Evolutionary conservation across 1,140 invertebrate genomes (phyloP).

Genomic region (Apis florea): DNA sequence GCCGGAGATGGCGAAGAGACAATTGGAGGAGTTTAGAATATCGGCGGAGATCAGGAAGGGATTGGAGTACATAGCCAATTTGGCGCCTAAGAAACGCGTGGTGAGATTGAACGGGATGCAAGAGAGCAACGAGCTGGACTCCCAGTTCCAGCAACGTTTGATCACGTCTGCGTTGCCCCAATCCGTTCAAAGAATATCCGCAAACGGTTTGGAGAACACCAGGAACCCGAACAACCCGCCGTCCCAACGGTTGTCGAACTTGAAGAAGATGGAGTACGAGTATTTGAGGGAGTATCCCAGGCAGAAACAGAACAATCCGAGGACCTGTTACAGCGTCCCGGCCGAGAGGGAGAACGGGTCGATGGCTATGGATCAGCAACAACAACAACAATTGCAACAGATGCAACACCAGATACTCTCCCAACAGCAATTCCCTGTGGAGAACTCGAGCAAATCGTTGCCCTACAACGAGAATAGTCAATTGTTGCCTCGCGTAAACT

Average conservation of each 20-base stretch:
- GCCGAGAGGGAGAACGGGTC: constrained; percentile 55
- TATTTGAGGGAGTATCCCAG: constrained; percentile 46
- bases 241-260: not conserved
- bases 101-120: constrained; percentile 68
- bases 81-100: constrained; percentile 37
- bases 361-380: not conserved
- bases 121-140: constrained; percentile 43
- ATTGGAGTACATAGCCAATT: constrained; percentile 54
- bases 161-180: not conserved
- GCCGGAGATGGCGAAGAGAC: constrained; percentile 47
- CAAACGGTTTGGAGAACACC: constrained; percentile 69
- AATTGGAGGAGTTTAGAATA: constrained; percentile 50
- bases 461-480: constrained; percentile 11
- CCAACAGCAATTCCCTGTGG: not conserved
- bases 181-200: constrained; percentile 28
- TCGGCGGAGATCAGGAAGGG: constrained; percentile 34
- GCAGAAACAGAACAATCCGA: constrained; percentile 14
- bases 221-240: constrained; percentile 66
- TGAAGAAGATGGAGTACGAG: not conserved
- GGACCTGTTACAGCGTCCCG: constrained; percentile 34
- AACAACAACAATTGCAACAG: too few species aligned
- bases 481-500: not conserved
- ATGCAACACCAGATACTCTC: too few species aligned
- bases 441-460: not conserved
- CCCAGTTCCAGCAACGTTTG: constrained; percentile 14